These are phyloP conservation scores for Labeo rohita DNA, from an alignment of 2,113 vertebrate species.

Conservation along the genomic window DNA sequence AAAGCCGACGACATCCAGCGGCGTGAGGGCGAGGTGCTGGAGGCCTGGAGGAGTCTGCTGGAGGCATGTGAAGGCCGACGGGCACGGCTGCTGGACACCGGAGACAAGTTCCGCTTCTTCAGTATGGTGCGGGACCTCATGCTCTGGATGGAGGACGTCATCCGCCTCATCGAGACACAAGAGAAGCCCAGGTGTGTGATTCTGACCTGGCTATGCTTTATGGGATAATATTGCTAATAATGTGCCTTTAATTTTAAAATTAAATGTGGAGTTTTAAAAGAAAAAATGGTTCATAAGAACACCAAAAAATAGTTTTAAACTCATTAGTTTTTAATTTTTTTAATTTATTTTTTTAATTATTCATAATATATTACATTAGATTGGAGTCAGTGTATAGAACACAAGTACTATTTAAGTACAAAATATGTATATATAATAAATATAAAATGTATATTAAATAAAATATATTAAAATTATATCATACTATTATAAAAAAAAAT, in stretches of 20 bases:
- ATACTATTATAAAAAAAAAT: no score
- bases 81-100: slow-evolving; percentile 86
- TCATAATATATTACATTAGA: background rate
- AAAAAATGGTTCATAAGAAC: background rate
- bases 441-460: no score
- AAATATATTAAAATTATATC: no score
- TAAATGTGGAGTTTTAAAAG: background rate
- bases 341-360: background rate
- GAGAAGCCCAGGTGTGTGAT: slow-evolving; percentile 86
- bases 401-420: background rate
- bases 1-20: slow-evolving; percentile 98
- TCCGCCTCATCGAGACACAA: slow-evolving; percentile 94
- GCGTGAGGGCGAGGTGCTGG: slow-evolving; percentile 89
- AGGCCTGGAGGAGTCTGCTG: slow-evolving; percentile 89
- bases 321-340: no score
- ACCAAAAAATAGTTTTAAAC: background rate
- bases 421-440: no score
- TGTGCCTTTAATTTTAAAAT: background rate
- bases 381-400: background rate
- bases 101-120: slow-evolving; percentile 97
- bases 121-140: slow-evolving; percentile 96
- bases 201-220: background rate
- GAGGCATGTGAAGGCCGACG: slow-evolving; percentile 90
- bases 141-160: slow-evolving; percentile 98
- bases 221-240: background rate